phyloP scores from a whole-genome alignment of 2,888 invertebrate species.

The Callimorpha dominula region DNA sequence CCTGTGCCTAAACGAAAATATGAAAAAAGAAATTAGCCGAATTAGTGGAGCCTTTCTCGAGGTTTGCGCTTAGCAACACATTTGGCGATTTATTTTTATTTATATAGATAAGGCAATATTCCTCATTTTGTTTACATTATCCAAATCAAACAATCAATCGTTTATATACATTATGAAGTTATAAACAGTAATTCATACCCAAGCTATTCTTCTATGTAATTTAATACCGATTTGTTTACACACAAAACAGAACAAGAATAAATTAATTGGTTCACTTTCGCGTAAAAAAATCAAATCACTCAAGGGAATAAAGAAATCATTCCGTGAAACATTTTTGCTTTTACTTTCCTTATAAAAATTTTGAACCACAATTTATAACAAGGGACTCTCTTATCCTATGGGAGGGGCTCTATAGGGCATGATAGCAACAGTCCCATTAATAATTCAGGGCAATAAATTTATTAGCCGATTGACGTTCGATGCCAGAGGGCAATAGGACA shows the following conservation, averaged over 20 bases:
- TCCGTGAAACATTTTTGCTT: slow-evolving; percentile 16
- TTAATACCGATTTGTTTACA: slow-evolving; percentile 1
- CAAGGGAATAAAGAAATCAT: slow-evolving; percentile 13
- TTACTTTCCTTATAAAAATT: slow-evolving; percentile 15
- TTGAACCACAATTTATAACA: slow-evolving; percentile 12
- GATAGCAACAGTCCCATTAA: slow-evolving; percentile 12
- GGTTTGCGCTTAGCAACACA: no score
- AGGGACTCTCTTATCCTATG: not conserved
- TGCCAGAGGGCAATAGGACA: slow-evolving; percentile 23
- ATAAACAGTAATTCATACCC: not conserved
- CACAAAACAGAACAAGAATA: slow-evolving; percentile 4
- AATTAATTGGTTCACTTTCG: slow-evolving; percentile 3
- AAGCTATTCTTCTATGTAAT: not conserved
- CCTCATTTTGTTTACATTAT: not conserved
- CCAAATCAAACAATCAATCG: not conserved
- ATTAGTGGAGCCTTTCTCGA: no score
- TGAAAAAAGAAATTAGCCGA: no score
- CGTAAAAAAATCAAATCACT: slow-evolving; percentile 10
- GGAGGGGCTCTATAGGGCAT: slow-evolving; percentile 4
- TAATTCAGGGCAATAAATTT: slow-evolving; percentile 22
- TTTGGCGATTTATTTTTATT: no score
- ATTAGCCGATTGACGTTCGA: slow-evolving; percentile 25
- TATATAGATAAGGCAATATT: no score
- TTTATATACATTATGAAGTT: not conserved
- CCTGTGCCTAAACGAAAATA: no score